Evolutionary conservation across 2,888 invertebrate genomes (phyloP).

Genomic region (Plagodis dolabraria): DNA sequence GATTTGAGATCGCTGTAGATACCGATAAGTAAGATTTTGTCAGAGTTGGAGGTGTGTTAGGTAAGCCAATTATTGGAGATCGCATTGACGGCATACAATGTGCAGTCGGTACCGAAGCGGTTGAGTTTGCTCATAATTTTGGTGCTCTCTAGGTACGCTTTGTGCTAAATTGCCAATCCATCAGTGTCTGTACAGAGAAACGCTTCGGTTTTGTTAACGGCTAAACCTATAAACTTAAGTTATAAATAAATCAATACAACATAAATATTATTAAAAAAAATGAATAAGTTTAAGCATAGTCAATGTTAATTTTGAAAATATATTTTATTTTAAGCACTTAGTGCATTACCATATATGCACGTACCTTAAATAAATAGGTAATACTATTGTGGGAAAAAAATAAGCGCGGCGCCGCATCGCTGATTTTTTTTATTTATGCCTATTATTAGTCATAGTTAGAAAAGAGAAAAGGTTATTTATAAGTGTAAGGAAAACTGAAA

Average conservation of each 20-base stretch:
- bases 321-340: not conserved
- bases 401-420: constrained; percentile 63
- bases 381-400: constrained; percentile 16
- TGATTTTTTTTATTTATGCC: constrained; percentile 20
- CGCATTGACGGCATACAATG: constrained; percentile 40
- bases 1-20: constrained; percentile 29
- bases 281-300: too few species aligned
- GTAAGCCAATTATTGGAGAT: constrained; percentile 33
- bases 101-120: constrained; percentile 56
- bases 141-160: constrained; percentile 56
- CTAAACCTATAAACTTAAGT: constrained; percentile 22
- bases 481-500: constrained; percentile 30
- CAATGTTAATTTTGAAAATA: not conserved
- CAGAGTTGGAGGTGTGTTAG: constrained; percentile 27
- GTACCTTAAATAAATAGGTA: not conserved
- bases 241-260: not conserved
- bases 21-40: constrained; percentile 19
- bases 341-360: too few species aligned
- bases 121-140: constrained; percentile 50
- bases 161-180: constrained; percentile 72
- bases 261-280: constrained; percentile 29
- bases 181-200: constrained; percentile 56
- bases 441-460: too few species aligned
- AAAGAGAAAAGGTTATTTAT: too few species aligned
- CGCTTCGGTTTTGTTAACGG: constrained; percentile 34